Conservation (phyloP, 2,113 vertebrate species). For the Sus scrofa region DNA sequence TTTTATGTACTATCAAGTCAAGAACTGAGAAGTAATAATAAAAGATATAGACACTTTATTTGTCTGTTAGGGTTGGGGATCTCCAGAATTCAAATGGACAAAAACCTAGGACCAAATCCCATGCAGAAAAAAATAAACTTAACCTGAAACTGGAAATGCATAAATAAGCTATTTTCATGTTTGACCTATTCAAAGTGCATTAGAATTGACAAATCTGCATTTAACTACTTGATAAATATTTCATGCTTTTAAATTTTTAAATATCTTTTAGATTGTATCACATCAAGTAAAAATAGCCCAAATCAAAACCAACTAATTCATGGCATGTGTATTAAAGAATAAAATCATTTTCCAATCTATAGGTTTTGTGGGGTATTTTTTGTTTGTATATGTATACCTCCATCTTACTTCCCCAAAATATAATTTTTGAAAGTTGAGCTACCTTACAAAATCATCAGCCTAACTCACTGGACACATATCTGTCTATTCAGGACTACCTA, state of each 20-base stretch:
- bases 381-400: neutral
- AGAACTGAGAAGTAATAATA: neutral
- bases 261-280: neutral
- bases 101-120: neutral
- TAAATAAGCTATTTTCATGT: neutral
- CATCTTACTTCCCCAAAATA: neutral
- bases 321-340: neutral
- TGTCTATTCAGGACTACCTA: neutral
- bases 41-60: neutral
- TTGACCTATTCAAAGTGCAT: neutral
- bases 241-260: neutral
- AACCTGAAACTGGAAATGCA: too few relatives aligned
- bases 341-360: neutral
- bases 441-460: neutral
- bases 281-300: slow-evolving; percentile 1
- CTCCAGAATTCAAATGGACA: neutral
- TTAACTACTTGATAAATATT: slow-evolving; percentile 16
- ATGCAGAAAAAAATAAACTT: too few relatives aligned
- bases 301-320: neutral
- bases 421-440: neutral
- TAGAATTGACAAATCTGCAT: neutral
- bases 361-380: neutral
- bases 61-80: neutral
- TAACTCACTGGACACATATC: neutral
- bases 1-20: too few relatives aligned